phyloP scores from a whole-genome alignment of 2,113 vertebrate species.

The Laticauda laticaudata region DNA sequence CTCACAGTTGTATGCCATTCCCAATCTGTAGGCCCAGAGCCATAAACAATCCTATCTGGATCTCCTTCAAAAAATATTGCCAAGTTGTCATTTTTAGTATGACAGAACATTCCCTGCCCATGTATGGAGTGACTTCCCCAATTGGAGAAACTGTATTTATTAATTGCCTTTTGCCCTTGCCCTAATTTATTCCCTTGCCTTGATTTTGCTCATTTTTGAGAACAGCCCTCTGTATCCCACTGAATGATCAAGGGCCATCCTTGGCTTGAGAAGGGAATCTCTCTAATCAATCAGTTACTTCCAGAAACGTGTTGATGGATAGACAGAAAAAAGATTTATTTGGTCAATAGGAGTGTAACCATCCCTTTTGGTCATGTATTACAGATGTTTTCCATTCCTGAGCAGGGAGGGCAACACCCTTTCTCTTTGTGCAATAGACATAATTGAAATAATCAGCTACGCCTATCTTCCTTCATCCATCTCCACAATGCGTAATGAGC shows the following conservation, averaged over 20 bases:
- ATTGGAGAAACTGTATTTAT: not conserved
- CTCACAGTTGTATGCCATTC: not conserved
- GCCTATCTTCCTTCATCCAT: slow-evolving; percentile 62
- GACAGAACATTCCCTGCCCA: not conserved
- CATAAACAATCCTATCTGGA: not conserved
- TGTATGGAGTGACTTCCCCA: not conserved
- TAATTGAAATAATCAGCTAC: slow-evolving; percentile 66
- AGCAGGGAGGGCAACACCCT: slow-evolving; percentile 54
- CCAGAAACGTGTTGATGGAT: not conserved
- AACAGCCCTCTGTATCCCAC: not conserved
- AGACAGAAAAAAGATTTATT: not conserved
- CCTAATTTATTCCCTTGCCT: not conserved
- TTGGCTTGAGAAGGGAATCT: not conserved
- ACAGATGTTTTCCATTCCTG: slow-evolving; percentile 60
- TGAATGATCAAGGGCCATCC: not conserved
- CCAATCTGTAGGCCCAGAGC: not conserved
- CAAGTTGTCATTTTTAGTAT: not conserved
- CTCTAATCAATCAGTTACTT: not conserved
- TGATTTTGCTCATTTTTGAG: not conserved
- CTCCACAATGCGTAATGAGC: slow-evolving; percentile 56
- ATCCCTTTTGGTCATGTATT: slow-evolving; percentile 37
- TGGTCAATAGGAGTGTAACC: slow-evolving; percentile 13
- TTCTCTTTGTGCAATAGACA: slow-evolving; percentile 56
- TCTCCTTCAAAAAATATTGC: not conserved
- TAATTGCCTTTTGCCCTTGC: not conserved